Evolutionary conservation across 2,113 vertebrate genomes (phyloP).

Genomic region (Oreamnos americanus): DNA sequence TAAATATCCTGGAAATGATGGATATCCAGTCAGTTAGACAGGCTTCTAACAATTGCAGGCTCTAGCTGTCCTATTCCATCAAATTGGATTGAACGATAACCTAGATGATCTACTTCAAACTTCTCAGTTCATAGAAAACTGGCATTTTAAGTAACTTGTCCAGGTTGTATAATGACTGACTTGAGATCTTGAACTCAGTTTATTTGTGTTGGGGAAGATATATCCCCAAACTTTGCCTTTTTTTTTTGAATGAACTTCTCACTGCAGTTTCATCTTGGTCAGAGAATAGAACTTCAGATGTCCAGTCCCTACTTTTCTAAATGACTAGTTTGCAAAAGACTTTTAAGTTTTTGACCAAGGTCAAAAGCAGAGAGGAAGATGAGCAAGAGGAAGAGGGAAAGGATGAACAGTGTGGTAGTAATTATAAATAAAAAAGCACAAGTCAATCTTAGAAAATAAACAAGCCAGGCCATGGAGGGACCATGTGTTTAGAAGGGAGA

Average conservation of each 20-base stretch:
- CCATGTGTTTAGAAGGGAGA: neutral
- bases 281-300: neutral
- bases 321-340: neutral
- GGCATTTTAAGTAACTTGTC: neutral
- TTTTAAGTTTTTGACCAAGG: neutral
- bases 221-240: neutral
- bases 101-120: neutral
- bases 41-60: neutral
- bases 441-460: neutral
- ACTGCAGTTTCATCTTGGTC: neutral
- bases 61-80: neutral
- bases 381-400: neutral
- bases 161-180: neutral
- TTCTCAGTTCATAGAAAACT: neutral
- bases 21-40: neutral
- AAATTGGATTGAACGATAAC: neutral
- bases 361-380: neutral
- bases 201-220: neutral
- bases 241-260: neutral
- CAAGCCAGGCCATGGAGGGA: neutral
- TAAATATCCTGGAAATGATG: neutral
- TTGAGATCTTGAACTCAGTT: neutral
- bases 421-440: neutral
- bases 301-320: neutral
- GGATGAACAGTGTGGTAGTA: neutral